phyloP scores from a whole-genome alignment of 2,888 invertebrate genomes.

The Cephus sareptanus region DNA sequence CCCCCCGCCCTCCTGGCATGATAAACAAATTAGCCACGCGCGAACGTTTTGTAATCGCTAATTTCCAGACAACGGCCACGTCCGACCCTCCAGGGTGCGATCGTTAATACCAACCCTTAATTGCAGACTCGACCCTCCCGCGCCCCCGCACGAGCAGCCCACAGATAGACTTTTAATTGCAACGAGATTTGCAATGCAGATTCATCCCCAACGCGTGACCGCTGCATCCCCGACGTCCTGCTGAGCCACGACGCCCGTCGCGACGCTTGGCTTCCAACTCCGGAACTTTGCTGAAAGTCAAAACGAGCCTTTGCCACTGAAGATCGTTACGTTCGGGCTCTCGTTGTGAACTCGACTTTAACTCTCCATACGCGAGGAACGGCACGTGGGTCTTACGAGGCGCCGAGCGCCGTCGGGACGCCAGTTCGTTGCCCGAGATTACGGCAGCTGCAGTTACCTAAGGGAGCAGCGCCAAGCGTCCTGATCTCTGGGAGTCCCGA shows the following conservation, averaged over 20 bases:
- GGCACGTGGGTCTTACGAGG: background rate
- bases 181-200: constrained; percentile 54
- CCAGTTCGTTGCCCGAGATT: background rate
- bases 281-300: background rate
- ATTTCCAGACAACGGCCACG: constrained; percentile 26
- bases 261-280: constrained; percentile 17
- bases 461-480: background rate
- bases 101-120: constrained; percentile 39
- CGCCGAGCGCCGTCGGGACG: too few species aligned
- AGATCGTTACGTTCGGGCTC: background rate
- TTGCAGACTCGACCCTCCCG: constrained; percentile 45
- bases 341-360: background rate
- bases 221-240: constrained; percentile 19
- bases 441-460: background rate
- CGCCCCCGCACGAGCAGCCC: constrained; percentile 30
- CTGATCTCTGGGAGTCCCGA: background rate
- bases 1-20: too few species aligned
- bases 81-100: constrained; percentile 22
- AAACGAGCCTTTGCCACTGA: background rate
- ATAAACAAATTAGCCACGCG: background rate
- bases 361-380: background rate
- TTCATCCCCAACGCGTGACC: constrained; percentile 31
- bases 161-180: constrained; percentile 54
- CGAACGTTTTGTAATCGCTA: constrained; percentile 25
- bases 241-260: constrained; percentile 14